Evolutionary conservation across 2,113 vertebrate genomes (phyloP).

Genomic region (Poicephalus gulielmi): DNA sequence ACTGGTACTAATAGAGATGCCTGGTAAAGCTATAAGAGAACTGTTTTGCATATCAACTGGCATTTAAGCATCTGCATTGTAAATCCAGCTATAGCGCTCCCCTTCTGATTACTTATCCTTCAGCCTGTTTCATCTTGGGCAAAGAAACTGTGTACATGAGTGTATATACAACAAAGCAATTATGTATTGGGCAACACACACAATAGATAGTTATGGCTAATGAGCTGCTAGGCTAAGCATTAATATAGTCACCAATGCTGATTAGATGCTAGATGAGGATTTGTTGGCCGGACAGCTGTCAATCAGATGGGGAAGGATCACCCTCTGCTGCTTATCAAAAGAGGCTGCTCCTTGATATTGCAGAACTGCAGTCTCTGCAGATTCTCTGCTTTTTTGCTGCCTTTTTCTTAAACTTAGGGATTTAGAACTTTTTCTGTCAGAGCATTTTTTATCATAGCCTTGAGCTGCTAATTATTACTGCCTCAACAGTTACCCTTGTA

Average conservation of each 20-base stretch:
- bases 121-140: neutral
- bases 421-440: neutral
- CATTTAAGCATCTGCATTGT: neutral
- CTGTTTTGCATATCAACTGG: neutral
- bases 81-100: neutral
- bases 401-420: neutral
- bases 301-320: neutral
- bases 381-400: fast-evolving
- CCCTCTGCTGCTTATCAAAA: neutral
- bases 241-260: neutral
- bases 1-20: neutral
- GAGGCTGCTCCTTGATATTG: neutral
- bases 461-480: neutral
- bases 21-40: neutral
- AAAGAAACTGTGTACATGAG: neutral
- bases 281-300: neutral
- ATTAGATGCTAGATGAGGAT: neutral
- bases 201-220: neutral
- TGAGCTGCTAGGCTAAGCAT: neutral
- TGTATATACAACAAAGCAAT: neutral
- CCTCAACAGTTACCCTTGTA: neutral
- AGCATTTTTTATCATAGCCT: neutral
- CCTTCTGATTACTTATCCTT: neutral
- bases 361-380: neutral
- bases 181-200: neutral